Conservation (phyloP, 2,113 vertebrate genomes). For the Paracanthobrama guichenoti region DNA sequence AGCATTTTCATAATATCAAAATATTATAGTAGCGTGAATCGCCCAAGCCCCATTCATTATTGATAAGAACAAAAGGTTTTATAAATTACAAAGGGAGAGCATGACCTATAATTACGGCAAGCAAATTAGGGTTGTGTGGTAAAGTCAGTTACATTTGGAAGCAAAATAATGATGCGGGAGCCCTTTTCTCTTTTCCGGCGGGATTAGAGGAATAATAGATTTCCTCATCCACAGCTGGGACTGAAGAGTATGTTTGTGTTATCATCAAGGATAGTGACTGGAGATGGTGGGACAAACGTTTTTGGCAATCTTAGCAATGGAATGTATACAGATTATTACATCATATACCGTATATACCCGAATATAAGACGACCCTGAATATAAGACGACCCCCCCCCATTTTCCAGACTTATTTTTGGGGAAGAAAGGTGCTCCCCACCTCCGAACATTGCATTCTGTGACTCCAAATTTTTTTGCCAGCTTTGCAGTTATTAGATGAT, state of each 20-base stretch:
- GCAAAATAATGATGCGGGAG: constrained; percentile 91
- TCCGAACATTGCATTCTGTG: too few relatives aligned
- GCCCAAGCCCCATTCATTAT: constrained; percentile 91
- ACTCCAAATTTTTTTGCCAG: too few relatives aligned
- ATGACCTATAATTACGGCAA: constrained; percentile 97
- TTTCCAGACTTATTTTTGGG: too few relatives aligned
- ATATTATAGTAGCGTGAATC: constrained; percentile 86
- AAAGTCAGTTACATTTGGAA: constrained; percentile 95
- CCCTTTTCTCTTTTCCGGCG: constrained; percentile 81
- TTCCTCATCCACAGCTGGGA: constrained; percentile 82
- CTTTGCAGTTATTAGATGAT: too few relatives aligned
- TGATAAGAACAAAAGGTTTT: constrained; percentile 95
- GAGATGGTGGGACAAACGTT: constrained; percentile 76
- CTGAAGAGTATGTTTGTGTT: constrained; percentile 73
- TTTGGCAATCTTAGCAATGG: constrained; percentile 59
- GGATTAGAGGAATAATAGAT: constrained; percentile 86
- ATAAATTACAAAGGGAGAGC: constrained; percentile 94
- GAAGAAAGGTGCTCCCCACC: too few relatives aligned
- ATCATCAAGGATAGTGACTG: constrained; percentile 81
- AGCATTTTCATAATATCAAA: constrained; percentile 96
- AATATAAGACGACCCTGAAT: too few relatives aligned
- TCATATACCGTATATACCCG: too few relatives aligned
- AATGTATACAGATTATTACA: constrained; percentile 49
- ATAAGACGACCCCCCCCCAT: too few relatives aligned
- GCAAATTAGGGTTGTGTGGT: constrained; percentile 91